A percentile compares a stretch with the other conserved stretches of the same genome.
phyloP scores from a whole-genome alignment of 2,797 vertebrate species.

The Phrynocephalus forsythii region DNA sequence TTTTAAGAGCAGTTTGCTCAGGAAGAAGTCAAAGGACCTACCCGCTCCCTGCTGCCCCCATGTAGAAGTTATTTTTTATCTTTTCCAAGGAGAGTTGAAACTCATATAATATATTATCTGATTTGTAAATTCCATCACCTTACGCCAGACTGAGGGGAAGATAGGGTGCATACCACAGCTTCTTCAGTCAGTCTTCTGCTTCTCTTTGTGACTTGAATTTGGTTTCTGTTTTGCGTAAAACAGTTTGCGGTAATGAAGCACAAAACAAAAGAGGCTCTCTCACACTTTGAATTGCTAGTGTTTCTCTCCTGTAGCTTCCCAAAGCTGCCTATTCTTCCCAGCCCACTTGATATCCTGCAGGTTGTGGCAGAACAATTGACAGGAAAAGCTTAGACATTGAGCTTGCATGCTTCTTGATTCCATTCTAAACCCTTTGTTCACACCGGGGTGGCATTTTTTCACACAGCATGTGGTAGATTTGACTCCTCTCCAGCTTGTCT shows the following conservation, averaged over 20 bases:
- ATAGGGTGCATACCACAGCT: constrained; percentile 54
- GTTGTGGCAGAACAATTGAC: constrained; percentile 83
- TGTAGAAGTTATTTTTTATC: not conserved
- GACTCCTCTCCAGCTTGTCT: constrained; percentile 84
- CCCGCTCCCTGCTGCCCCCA: constrained; percentile 2
- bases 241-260: constrained; percentile 67
- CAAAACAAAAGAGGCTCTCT: constrained; percentile 68
- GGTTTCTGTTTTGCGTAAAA: constrained; percentile 75
- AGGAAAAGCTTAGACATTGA: constrained; percentile 85
- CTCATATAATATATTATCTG: constrained; percentile 34
- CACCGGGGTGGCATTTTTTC: constrained; percentile 86
- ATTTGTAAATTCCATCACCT: constrained; percentile 48
- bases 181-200: constrained; percentile 67
- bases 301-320: constrained; percentile 73
- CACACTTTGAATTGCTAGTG: constrained; percentile 50
- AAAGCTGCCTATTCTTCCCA: constrained; percentile 76
- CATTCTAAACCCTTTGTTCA: constrained; percentile 89
- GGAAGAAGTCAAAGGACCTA: constrained; percentile 6
- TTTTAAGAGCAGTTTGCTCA: constrained; percentile 18
- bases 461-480: constrained; percentile 85
- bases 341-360: constrained; percentile 81
- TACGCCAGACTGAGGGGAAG: constrained; percentile 45
- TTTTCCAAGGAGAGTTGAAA: accelerated
- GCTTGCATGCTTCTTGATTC: constrained; percentile 85
- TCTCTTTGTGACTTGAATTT: constrained; percentile 69